These are phyloP conservation scores for Hypocryptadius cinnamomeus DNA, from an alignment of 2,113 vertebrate species.

Conservation along the genomic window DNA sequence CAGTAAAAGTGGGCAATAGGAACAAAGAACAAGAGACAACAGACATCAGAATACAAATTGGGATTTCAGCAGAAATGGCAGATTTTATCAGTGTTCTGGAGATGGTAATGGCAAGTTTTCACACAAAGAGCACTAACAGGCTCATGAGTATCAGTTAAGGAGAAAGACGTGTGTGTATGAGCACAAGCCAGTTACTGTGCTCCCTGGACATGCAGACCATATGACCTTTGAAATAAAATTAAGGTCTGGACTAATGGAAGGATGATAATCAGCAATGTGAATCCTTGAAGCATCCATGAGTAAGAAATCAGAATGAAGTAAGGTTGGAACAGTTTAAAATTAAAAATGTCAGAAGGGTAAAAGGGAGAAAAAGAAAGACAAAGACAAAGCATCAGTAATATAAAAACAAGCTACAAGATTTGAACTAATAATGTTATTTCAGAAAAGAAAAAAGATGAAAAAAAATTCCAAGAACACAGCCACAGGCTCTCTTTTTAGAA, in stretches of 20 bases:
- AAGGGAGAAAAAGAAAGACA: neutral
- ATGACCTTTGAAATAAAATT: slow-evolving; percentile 45
- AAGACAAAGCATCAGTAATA: neutral
- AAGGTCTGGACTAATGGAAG: slow-evolving; percentile 27
- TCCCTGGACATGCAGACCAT: neutral
- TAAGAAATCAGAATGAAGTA: slow-evolving; percentile 16
- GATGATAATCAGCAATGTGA: neutral
- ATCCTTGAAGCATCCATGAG: slow-evolving; percentile 6
- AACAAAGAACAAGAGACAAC: neutral
- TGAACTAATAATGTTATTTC: slow-evolving; percentile 18
- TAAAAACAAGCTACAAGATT: neutral
- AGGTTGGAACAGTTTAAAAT: slow-evolving; percentile 4
- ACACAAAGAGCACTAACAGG: neutral
- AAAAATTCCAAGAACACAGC: neutral
- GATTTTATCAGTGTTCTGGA: neutral
- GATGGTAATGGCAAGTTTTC: neutral
- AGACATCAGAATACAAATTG: neutral
- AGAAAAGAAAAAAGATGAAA: neutral
- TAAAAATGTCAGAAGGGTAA: neutral
- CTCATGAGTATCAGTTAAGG: neutral
- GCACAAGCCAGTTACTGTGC: neutral
- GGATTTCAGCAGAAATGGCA: neutral
- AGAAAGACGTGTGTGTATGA: neutral
- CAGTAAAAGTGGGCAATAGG: neutral
- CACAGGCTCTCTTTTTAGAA: slow-evolving; percentile 27